Conservation (phyloP, 2,113 vertebrate genomes). For the Ramphastos sulfuratus region DNA sequence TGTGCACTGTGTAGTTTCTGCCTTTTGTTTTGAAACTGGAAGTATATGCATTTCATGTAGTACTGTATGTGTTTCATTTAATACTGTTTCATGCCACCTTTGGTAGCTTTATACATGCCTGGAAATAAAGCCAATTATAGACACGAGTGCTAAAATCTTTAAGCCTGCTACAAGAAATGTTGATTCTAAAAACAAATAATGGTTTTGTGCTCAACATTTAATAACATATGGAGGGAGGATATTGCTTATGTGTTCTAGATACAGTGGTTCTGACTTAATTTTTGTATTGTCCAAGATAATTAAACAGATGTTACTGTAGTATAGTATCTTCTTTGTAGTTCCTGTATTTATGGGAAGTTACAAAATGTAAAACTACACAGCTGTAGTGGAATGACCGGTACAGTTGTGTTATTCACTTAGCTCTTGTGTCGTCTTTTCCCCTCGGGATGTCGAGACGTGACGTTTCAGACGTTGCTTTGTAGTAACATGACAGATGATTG, state of each 20-base stretch:
- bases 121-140: neutral
- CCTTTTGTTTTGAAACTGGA: conserved; percentile 44
- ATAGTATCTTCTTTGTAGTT: neutral
- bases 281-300: neutral
- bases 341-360: neutral
- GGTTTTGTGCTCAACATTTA: neutral
- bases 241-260: neutral
- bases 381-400: neutral
- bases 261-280: neutral
- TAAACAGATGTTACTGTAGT: neutral
- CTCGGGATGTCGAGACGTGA: neutral
- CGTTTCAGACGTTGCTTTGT: neutral
- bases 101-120: neutral
- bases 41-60: neutral
- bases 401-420: neutral
- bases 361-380: neutral
- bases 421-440: neutral
- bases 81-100: neutral
- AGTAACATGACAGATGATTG: neutral
- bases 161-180: neutral
- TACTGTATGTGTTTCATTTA: neutral
- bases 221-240: neutral
- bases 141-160: neutral
- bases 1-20: conserved; percentile 9
- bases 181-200: neutral